A percentile compares a stretch with the other conserved stretches of the same genome.
Conservation (phyloP, 2,888 invertebrate genomes). For the Protophormia terraenovae region DNA sequence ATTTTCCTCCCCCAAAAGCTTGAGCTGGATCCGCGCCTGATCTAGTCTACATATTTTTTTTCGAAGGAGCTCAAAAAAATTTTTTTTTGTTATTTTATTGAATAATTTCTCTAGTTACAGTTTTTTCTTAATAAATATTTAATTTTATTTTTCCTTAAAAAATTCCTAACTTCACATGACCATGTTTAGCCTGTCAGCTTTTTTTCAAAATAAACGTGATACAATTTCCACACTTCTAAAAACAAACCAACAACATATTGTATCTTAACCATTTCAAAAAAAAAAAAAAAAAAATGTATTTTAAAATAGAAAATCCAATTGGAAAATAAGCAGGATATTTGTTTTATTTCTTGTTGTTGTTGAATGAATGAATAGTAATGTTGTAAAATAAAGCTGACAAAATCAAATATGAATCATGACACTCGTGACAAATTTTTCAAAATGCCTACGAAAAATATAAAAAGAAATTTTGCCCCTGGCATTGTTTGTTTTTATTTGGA, state of each 20-base stretch:
- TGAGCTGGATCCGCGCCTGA: too few species aligned
- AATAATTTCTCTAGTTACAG: too few species aligned
- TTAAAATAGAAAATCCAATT: constrained; percentile 22
- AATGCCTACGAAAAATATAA: neutral
- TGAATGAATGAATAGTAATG: too few species aligned
- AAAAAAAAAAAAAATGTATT: too few species aligned
- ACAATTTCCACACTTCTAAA: constrained; percentile 18
- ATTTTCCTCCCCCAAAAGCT: too few species aligned
- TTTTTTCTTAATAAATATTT: too few species aligned
- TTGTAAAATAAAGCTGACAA: constrained; percentile 40
- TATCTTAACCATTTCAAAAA: too few species aligned
- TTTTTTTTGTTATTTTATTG: too few species aligned
- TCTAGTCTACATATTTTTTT: too few species aligned
- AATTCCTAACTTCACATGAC: constrained; percentile 23
- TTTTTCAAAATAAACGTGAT: constrained; percentile 6
- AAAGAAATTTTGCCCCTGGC: neutral
- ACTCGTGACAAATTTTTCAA: constrained; percentile 52
- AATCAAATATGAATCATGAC: constrained; percentile 60
- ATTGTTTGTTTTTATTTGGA: constrained; percentile 42
- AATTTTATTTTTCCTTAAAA: too few species aligned
- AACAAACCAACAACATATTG: neutral
- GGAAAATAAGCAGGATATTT: constrained; percentile 8
- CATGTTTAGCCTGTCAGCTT: neutral
- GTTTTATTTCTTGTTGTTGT: neutral
- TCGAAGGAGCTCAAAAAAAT: too few species aligned